Evolutionary conservation across 2,888 invertebrate species (phyloP), one percentile per base, ranked within the genome.

Genomic region (Platycheirus rosarum): DNA sequence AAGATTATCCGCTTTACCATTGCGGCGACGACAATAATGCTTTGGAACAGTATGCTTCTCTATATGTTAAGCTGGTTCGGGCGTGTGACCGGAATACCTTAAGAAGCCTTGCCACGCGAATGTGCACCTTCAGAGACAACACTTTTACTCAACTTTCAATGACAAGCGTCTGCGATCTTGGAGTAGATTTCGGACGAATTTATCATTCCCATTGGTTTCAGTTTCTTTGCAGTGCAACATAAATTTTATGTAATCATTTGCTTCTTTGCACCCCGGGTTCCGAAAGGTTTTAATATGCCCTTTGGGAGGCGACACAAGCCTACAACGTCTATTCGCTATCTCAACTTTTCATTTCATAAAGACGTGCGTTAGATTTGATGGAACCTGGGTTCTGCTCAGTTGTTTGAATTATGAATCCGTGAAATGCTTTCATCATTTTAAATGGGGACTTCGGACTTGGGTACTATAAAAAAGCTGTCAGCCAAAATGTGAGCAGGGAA

Each of bases 141-240:
- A 60, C 60, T 60, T 60, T 60, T 60, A 44, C 60, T 29, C 18
- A 60, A 60, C 40, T 57, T 57, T 11, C 40, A 20, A 23, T 23
- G 40, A 60, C 18, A 44, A 60, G 60, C n/a, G 60, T 13, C 29
- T n/a, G 16, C 5, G 23, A 14, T 42, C 26, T n/a, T 11, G n/a
- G 26, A 13, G 14, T 29, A 11, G 26, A 26, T 29, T 44, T 60
- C 18, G 42, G 26, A 29, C 29, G 29, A 23, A 26, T 37, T 40
- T 57, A 23, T 40, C 13, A 14, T 57, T 40, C 6, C 1, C 18
- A 44, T 18, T n/a, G 32, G 29, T 60, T 60, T 60, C 44, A 60
- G 44, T 60, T 60, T 60, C 60, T 13, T 60, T 44, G 8, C 16
- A 13, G 20, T 37, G 18, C 23, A 8, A 18, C 0, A 18, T 13